Conservation (phyloP, 2,113 vertebrate species). For the Spheniscus mendiculus region DNA sequence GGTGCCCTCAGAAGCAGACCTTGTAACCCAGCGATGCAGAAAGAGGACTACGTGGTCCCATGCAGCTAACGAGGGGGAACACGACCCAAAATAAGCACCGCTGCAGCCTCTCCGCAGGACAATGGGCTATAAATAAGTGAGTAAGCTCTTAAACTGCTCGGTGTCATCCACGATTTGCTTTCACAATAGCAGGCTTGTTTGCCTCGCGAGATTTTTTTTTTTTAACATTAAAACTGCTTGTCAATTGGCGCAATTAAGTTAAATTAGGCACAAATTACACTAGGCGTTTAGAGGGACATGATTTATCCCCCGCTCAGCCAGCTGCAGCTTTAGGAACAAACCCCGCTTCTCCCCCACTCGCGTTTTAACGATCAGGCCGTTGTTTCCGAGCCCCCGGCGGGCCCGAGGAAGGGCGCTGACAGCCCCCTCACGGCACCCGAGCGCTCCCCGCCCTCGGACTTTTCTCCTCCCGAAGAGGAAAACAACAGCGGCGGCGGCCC, state of each 20-base stretch:
- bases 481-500: background rate
- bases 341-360: accelerated
- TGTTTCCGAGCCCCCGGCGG: too few relatives aligned
- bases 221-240: background rate
- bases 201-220: accelerated
- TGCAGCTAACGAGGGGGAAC: background rate
- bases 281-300: accelerated
- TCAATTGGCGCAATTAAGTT: background rate
- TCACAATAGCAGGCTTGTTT: background rate
- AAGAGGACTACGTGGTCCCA: background rate
- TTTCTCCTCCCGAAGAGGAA: background rate
- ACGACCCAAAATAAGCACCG: background rate
- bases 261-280: accelerated
- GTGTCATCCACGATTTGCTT: background rate
- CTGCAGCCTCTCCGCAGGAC: background rate
- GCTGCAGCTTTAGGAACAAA: background rate
- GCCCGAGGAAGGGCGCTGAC: background rate
- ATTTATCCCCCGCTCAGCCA: background rate
- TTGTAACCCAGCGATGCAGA: background rate
- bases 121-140: background rate
- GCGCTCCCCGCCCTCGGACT: background rate
- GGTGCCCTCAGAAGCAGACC: background rate
- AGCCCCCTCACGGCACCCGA: background rate
- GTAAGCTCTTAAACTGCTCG: background rate
- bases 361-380: background rate